Percentiles rank a stretch among this genome's conserved stretches.
These are phyloP conservation scores for Sebastiscus tertius DNA, from an alignment of 2,797 vertebrate species.

Conservation along the genomic window DNA sequence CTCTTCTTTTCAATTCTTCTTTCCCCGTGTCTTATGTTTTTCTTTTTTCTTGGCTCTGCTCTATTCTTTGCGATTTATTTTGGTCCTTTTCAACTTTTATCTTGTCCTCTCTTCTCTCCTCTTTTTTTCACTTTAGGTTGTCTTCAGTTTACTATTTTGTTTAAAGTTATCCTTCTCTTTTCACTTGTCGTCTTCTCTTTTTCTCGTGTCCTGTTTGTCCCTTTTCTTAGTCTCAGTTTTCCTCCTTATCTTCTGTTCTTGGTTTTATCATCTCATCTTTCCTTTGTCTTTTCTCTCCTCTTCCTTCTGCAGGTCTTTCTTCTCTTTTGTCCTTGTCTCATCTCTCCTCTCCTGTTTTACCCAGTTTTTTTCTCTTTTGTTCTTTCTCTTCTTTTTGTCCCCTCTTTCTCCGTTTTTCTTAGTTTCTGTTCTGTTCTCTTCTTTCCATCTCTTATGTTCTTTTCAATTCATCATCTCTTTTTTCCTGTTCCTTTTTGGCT, in stretches of 20 bases:
- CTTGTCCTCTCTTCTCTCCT: not conserved
- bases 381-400: not conserved
- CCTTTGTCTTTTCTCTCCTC: not conserved
- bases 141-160: not conserved
- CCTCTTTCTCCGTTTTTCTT: not conserved
- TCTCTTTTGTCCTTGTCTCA: not conserved
- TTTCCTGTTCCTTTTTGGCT: not conserved
- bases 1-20: not conserved
- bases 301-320: not conserved
- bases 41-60: not conserved
- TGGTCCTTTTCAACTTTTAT: not conserved
- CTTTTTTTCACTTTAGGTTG: not conserved
- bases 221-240: not conserved
- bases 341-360: not conserved
- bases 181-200: not conserved
- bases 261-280: not conserved
- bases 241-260: not conserved
- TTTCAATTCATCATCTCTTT: not conserved
- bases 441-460: not conserved
- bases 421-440: not conserved
- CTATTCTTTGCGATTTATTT: not conserved
- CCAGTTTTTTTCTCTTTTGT: not conserved
- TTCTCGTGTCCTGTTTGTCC: not conserved
- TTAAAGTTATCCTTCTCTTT: not conserved
- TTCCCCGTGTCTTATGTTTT: not conserved